Evolutionary conservation across 2,113 vertebrate species (phyloP).

Genomic region (Dasyurus viverrinus): DNA sequence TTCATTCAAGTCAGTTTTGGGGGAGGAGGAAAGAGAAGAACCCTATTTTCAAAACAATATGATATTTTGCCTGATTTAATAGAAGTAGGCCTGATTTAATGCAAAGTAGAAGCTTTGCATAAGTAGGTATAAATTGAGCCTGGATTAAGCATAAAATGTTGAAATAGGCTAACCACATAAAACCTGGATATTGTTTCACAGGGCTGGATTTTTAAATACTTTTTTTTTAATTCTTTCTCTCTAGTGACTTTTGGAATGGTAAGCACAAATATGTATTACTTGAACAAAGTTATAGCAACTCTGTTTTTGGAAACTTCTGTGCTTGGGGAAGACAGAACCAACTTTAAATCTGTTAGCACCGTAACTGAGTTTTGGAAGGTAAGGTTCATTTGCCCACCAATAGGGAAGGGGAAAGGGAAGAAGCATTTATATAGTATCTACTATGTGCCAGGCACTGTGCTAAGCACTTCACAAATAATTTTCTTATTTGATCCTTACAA

Average conservation of each 20-base stretch:
- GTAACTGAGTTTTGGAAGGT: constrained; percentile 82
- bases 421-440: constrained; percentile 29
- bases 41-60: not conserved
- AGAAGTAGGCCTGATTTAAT: not conserved
- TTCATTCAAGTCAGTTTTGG: not conserved
- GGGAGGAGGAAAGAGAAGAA: not conserved
- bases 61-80: not conserved
- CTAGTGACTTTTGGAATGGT: constrained; percentile 78
- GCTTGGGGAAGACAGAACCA: not conserved
- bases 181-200: constrained; percentile 21
- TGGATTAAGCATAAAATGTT: constrained; percentile 49
- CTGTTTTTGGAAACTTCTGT: constrained; percentile 79
- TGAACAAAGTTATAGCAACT: constrained; percentile 75
- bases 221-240: constrained; percentile 57
- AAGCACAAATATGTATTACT: constrained; percentile 80
- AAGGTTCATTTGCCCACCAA: constrained; percentile 39
- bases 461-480: constrained; percentile 32
- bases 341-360: constrained; percentile 73
- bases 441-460: constrained; percentile 9
- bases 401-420: not conserved
- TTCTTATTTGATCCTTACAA: not conserved
- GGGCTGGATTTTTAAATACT: constrained; percentile 41
- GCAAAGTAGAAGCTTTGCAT: not conserved
- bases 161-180: constrained; percentile 26
- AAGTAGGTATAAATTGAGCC: not conserved